These are phyloP conservation scores for Hippoglossus hippoglossus DNA, from an alignment of 2,797 vertebrate species.

Conservation along the genomic window DNA sequence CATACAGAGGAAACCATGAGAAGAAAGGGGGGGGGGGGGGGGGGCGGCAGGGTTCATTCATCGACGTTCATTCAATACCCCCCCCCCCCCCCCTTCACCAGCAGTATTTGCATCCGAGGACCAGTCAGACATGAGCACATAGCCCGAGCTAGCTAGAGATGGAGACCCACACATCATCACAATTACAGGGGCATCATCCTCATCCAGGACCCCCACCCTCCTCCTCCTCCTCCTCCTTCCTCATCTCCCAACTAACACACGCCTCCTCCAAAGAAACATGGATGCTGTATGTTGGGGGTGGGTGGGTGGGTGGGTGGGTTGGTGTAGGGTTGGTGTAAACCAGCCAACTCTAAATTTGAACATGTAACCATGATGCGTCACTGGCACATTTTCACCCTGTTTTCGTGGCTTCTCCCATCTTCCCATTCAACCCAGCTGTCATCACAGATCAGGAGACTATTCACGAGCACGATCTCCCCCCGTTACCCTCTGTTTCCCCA, in stretches of 20 bases:
- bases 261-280: conserved; percentile 17
- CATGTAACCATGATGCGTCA: conserved; percentile 73
- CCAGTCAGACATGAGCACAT: conserved; percentile 67
- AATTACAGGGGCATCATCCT: conserved; percentile 8
- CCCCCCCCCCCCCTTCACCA: not conserved
- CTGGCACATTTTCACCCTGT: conserved; percentile 49
- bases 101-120: conserved; percentile 71
- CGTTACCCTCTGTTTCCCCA: not conserved
- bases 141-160: conserved; percentile 48
- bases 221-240: not conserved
- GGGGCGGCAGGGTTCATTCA: not conserved
- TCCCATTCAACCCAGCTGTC: not conserved
- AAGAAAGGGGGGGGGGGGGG: not conserved
- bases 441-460: not conserved
- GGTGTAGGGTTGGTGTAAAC: not conserved
- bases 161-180: conserved; percentile 1
- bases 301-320: too few relatives aligned
- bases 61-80: not conserved
- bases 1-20: not conserved
- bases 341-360: conserved; percentile 49
- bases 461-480: not conserved
- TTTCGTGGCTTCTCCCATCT: not conserved
- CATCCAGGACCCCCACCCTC: not conserved
- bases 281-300: conserved; percentile 14
- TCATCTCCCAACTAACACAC: too few relatives aligned